phyloP scores from a whole-genome alignment of 2,797 vertebrate species.

The Acanthopagrus latus region DNA sequence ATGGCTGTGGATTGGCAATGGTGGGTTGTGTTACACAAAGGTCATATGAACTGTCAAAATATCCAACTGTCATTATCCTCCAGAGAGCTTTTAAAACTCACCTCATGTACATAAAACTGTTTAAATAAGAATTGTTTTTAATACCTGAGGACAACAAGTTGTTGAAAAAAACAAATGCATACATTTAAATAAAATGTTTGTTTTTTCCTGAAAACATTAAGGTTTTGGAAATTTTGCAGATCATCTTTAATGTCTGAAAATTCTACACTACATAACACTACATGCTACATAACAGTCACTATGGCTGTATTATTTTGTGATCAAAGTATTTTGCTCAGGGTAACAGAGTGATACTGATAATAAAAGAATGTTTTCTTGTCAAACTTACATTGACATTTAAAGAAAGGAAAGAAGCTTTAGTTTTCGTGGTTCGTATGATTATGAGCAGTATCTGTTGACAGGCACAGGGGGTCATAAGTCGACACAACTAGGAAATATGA shows the following conservation, averaged over 20 bases:
- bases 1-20: constrained; percentile 56
- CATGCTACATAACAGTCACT: too few species aligned
- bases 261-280: background rate
- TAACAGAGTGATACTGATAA: background rate
- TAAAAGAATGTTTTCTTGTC: background rate
- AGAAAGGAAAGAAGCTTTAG: too few species aligned
- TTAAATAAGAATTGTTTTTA: background rate
- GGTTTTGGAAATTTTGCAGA: background rate
- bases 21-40: constrained; percentile 25
- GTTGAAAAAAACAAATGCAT: background rate
- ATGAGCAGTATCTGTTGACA: background rate
- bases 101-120: background rate
- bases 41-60: constrained; percentile 29
- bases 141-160: background rate
- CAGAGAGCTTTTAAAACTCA: background rate
- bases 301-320: background rate
- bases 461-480: constrained; percentile 6
- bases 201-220: background rate
- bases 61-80: background rate
- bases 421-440: background rate
- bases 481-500: background rate
- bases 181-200: background rate
- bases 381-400: background rate
- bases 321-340: background rate
- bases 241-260: background rate